These are phyloP conservation scores for Muscicapa comitata DNA, from an alignment of 2,797 vertebrate genomes.

Conservation along the genomic window DNA sequence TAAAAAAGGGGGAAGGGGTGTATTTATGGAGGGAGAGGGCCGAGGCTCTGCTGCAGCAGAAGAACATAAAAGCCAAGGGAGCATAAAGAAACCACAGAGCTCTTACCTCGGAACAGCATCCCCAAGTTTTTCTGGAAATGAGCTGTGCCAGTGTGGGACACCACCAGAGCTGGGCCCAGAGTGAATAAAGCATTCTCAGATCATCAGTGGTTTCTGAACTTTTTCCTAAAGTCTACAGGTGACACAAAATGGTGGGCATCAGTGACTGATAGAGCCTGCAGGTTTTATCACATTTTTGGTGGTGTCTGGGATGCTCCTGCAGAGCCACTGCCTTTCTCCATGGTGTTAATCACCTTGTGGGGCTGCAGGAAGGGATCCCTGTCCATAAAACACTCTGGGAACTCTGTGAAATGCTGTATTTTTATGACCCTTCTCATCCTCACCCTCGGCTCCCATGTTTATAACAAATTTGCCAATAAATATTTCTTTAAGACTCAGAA, in stretches of 20 bases:
- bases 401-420: background rate
- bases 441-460: background rate
- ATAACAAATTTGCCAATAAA: background rate
- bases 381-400: background rate
- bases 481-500: background rate
- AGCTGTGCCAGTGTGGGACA: background rate
- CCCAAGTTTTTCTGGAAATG: background rate
- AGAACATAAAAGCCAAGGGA: constrained; percentile 47
- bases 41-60: background rate
- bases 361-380: background rate
- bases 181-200: background rate
- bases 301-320: background rate
- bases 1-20: background rate
- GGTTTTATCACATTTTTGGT: rapidly evolving
- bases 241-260: background rate
- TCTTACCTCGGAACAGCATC: background rate
- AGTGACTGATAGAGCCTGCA: rapidly evolving
- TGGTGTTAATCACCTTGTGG: background rate
- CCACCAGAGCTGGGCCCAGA: background rate
- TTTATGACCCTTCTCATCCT: background rate
- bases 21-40: constrained; percentile 26
- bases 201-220: background rate
- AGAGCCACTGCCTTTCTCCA: background rate
- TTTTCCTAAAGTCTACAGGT: background rate
- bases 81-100: background rate